Conservation (phyloP, 2,797 vertebrate genomes). For the Salmo trutta region DNA sequence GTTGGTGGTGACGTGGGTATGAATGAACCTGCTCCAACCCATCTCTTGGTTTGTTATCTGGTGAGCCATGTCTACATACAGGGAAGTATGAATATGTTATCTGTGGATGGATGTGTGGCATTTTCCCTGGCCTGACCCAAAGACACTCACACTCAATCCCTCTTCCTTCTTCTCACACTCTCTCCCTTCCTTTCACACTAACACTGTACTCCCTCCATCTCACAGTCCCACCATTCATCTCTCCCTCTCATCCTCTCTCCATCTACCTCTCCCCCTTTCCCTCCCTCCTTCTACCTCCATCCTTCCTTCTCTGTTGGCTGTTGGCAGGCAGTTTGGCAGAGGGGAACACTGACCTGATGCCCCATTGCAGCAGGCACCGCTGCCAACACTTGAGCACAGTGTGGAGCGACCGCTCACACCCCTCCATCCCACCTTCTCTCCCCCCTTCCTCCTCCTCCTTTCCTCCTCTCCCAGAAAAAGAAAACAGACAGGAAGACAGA, state of each 20-base stretch:
- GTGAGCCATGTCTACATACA: background rate
- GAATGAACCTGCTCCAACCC: constrained; percentile 4
- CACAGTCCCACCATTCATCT: background rate
- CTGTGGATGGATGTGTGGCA: background rate
- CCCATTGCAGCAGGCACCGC: constrained; percentile 54
- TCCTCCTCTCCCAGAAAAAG: background rate
- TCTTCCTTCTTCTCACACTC: background rate
- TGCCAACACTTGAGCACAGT: constrained; percentile 54
- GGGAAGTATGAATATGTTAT: background rate
- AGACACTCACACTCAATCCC: background rate
- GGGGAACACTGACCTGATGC: constrained; percentile 54
- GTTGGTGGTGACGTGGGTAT: too few relatives aligned
- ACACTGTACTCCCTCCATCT: background rate
- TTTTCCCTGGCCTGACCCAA: background rate
- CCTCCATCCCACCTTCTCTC: background rate
- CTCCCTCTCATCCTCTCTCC: too few relatives aligned
- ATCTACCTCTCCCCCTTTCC: background rate
- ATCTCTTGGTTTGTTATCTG: constrained; percentile 11
- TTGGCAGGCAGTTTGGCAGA: constrained; percentile 50
- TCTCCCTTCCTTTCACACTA: background rate
- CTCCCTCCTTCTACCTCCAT: background rate
- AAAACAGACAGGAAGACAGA: constrained; percentile 25
- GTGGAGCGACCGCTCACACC: constrained; percentile 40
- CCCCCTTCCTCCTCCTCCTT: background rate
- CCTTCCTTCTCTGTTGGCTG: constrained; percentile 5